Conservation (phyloP, 2,113 vertebrate species). For the Chascanopsetta lugubris region DNA sequence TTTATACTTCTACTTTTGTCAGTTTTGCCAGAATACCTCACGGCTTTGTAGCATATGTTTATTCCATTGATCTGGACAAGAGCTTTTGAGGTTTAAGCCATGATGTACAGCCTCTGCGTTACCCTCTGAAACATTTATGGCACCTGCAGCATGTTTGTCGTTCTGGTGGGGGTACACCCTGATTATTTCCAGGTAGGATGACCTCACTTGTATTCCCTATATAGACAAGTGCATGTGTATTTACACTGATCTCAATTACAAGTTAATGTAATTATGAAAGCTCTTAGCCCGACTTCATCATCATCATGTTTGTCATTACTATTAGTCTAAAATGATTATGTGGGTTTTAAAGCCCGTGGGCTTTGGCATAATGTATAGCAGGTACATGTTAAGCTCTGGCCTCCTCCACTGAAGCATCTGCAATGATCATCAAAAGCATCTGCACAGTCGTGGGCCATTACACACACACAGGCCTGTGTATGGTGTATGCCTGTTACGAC, state of each 20-base stretch:
- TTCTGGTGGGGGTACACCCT: background rate
- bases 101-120: background rate
- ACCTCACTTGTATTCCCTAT: background rate
- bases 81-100: background rate
- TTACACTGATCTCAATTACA: background rate
- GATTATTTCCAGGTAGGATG: background rate
- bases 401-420: background rate
- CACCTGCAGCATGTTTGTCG: background rate
- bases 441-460: background rate
- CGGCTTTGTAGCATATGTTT: background rate
- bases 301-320: too few relatives aligned
- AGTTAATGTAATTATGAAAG: background rate
- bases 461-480: background rate
- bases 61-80: background rate
- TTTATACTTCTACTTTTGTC: background rate
- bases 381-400: background rate
- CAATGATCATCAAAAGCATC: background rate
- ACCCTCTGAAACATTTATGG: background rate
- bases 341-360: too few relatives aligned
- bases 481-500: background rate
- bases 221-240: background rate
- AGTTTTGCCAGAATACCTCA: background rate
- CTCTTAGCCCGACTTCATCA: too few relatives aligned
- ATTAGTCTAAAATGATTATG: too few relatives aligned
- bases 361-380: background rate